Base-by-base conservation (phyloP, 1,140 invertebrate species). In the Zaprionus taronus region DNA sequence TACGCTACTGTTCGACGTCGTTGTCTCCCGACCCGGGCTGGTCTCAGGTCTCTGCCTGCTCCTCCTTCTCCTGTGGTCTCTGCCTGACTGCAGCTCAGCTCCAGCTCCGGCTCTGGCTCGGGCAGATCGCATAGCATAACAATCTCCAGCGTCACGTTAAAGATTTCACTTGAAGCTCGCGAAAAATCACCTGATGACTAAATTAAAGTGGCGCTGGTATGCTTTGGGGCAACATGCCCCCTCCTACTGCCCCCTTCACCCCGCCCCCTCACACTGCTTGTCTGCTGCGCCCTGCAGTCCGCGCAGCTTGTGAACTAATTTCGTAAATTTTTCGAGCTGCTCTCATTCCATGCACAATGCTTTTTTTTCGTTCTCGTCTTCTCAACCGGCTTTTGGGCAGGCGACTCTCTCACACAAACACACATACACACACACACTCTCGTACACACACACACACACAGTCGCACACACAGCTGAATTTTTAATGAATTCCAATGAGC, bases 151-250 rank as follows among this genome's bases (percentile, higher is more conserved):
- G 85, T 90, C 86, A 90, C 85, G 85, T 91, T 90, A 91, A 90
- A 90, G 85, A 90, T 90, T 90, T 90, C 85, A 90, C 85, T 90
- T 91, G 81, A 90, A 90, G 85, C 85, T 91, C 82, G 85, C 86
- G 85, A 90, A 90, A 90, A 91, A 91, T 91, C 90, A 91, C 90
- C 89, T 91, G 90, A 91, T 91, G 90, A 91, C 90, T 91, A 91
- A 91, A 91, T 91, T 91, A 91, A 91, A 90, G 85, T 89, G 84
- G 85, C 81, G 84, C 84, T 89, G 84, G 85, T 89, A 84, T 85
- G 82, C 83, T 72, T 76, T 76, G 73, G 73, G 73, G 63, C 77
- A 20, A 69, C 72, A 60, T 87, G 71, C 53, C 28, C 55, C 63
- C 76, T 62, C 80, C 70, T 28, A 24, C 58, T 15, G 15, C 63